A percentile compares a stretch with the other conserved stretches of the same genome.
phyloP scores from a whole-genome alignment of 2,888 invertebrate species.

The Phengaris alcon region DNA sequence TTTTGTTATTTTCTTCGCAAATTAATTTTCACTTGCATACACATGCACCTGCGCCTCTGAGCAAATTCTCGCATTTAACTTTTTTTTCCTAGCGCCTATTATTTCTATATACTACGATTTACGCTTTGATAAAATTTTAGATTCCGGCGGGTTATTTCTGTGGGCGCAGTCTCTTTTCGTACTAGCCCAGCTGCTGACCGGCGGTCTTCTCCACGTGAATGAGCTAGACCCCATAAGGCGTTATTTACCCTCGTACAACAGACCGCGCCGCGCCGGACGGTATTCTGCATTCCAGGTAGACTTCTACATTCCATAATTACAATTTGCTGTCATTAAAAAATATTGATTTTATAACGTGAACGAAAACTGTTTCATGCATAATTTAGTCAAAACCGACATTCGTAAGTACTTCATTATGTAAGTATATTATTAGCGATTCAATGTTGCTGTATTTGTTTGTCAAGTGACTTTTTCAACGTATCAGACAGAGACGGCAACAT shows the following conservation, averaged over 20 bases:
- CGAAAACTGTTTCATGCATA: conserved; percentile 58
- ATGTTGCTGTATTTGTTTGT: too few relatives aligned
- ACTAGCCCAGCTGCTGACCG: conserved; percentile 93
- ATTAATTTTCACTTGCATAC: neutral
- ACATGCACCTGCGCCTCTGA: neutral
- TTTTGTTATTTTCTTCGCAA: neutral
- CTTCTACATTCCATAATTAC: neutral
- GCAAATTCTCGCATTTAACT: neutral
- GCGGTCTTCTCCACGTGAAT: conserved; percentile 92
- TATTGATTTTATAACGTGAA: neutral
- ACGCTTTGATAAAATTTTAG: conserved; percentile 40
- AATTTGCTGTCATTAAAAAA: too few relatives aligned
- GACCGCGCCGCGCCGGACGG: conserved; percentile 93
- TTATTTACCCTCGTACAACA: conserved; percentile 96
- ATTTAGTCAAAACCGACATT: conserved; percentile 68
- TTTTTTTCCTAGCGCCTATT: neutral
- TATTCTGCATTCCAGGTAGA: conserved; percentile 97
- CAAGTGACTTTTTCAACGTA: too few relatives aligned
- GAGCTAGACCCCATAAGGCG: conserved; percentile 97
- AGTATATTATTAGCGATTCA: too few relatives aligned
- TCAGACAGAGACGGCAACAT: too few relatives aligned
- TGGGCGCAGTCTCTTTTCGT: conserved; percentile 99
- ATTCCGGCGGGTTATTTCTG: conserved; percentile 85
- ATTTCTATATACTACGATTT: neutral
- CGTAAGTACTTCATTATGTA: conserved; percentile 55